Evolutionary conservation across 2,888 invertebrate species (phyloP), one percentile per base, ranked within the genome.

Genomic region (Peribatodes rhomboidaria): DNA sequence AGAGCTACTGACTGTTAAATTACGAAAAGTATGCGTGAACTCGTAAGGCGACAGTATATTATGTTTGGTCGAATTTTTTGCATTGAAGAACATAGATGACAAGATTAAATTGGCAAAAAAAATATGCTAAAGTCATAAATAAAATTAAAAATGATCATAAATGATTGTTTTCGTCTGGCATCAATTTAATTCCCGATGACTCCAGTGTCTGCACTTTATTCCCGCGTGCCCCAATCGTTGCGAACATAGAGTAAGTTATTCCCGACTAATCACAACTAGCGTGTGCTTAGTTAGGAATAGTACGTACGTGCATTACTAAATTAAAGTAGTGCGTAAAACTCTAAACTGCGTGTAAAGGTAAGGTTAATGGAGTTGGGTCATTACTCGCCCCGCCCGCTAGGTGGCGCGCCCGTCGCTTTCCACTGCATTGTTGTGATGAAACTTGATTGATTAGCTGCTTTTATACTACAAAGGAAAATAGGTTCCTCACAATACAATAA

Each of bases 261-360:
- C 42, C 37, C 6, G 4, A 33, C 33, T 14, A 18, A 20, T 14
- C 18, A 37, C n/a, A 13, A n/a, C n/a, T n/a, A n/a, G n/a, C n/a
- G n/a, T n/a, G n/a, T n/a, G n/a, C n/a, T n/a, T n/a, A n/a, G n/a
- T n/a, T n/a, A n/a, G n/a, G n/a, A n/a, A n/a, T n/a, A n/a, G n/a
- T n/a, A 52, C 18, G 46, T 39, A 63, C 6, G 20, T 52, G 46
- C 60, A 61, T 85, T 83, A 85, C 84, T 86, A 91, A 91, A 90
- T 92, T 91, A 90, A 89, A 87, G 82, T 83, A 79, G 84, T 79
- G 82, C 81, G 85, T 88, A 85, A 88, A 88, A 85, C 83, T 88
- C 87, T 90, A 89, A 91, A 90, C 84, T 77, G 85, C 83, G 79
- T 81, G 84, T 86, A 86, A 86, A 86, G 73, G 83, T 82, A 87